A percentile compares a stretch with the other conserved stretches of the same genome.
These are phyloP conservation scores for Myotis planiceps DNA, from an alignment of 2,797 vertebrate genomes.

Conservation along the genomic window DNA sequence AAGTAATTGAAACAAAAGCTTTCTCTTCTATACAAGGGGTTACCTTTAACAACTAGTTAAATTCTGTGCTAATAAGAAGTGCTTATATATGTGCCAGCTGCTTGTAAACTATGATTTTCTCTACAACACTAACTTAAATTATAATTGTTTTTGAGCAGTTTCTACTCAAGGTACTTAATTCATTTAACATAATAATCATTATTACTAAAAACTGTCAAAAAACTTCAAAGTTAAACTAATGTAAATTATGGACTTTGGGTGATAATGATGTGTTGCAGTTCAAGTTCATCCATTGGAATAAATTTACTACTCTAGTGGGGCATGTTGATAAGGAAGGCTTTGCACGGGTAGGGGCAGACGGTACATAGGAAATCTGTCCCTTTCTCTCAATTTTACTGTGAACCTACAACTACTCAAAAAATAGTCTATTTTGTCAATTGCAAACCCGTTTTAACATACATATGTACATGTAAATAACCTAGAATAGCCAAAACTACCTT, in stretches of 20 bases:
- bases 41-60: not conserved
- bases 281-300: not conserved
- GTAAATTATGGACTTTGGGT: not conserved
- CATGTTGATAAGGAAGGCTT: not conserved
- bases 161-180: not conserved
- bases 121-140: not conserved
- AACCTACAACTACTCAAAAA: not conserved
- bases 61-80: not conserved
- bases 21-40: not conserved
- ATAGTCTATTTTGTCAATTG: not conserved
- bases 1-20: not conserved
- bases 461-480: not conserved
- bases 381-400: not conserved
- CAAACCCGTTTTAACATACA: not conserved
- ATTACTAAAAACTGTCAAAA: not conserved
- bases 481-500: not conserved
- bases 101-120: not conserved
- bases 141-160: not conserved
- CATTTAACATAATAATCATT: not conserved
- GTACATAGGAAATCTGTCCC: not conserved
- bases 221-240: not conserved
- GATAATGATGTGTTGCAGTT: not conserved
- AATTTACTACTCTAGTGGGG: not conserved
- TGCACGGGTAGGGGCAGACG: fast-evolving
- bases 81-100: not conserved